Percentiles rank a stretch among this genome's conserved stretches.
phyloP scores from a whole-genome alignment of 2,888 invertebrate species.

The Actias luna region DNA sequence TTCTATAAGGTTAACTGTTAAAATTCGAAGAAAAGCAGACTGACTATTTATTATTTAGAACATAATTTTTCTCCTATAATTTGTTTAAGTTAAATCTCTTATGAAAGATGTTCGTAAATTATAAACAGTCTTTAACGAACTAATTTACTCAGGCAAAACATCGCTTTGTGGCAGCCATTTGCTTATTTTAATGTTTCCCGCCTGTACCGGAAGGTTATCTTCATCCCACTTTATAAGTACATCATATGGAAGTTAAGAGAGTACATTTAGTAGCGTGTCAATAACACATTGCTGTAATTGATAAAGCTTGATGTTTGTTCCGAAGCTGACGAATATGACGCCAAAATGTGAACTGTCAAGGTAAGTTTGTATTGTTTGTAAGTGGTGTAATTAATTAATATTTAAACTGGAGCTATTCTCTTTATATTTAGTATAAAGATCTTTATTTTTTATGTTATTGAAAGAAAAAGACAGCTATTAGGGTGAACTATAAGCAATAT shows the following conservation, averaged over 20 bases:
- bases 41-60: too few relatives aligned
- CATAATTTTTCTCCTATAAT: background rate
- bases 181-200: constrained; percentile 46
- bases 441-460: background rate
- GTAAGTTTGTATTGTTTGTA: constrained; percentile 23
- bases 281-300: constrained; percentile 30
- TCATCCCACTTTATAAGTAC: constrained; percentile 13
- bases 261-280: background rate
- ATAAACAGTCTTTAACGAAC: background rate
- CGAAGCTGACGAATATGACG: constrained; percentile 27
- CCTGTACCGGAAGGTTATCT: background rate
- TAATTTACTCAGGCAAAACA: constrained; percentile 32
- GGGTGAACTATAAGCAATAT: too few relatives aligned
- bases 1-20: too few relatives aligned
- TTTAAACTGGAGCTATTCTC: background rate
- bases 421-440: too few relatives aligned
- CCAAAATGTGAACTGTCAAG: constrained; percentile 26
- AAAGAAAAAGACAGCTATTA: background rate
- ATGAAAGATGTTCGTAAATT: background rate
- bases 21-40: too few relatives aligned
- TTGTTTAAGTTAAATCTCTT: background rate
- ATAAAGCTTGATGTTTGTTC: constrained; percentile 34
- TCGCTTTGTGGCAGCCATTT: constrained; percentile 62
- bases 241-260: constrained; percentile 11
- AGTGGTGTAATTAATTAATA: constrained; percentile 21